Evolutionary conservation across 2,888 invertebrate species (phyloP).

Genomic region (Trissolcus japonicus): DNA sequence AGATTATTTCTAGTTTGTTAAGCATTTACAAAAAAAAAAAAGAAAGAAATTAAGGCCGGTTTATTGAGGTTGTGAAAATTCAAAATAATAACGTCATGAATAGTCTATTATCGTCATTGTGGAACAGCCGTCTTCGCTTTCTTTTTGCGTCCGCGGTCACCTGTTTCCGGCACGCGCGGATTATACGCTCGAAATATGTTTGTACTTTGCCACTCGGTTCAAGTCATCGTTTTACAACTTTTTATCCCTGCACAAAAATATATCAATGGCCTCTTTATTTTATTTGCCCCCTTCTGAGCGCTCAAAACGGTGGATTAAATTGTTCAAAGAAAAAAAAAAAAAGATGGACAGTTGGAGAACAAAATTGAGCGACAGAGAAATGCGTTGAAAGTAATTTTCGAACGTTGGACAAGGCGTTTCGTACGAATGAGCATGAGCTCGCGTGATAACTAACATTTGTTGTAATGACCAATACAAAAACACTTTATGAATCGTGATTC

Average conservation of each 20-base stretch:
- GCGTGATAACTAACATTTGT: constrained; percentile 14
- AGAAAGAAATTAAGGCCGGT: constrained; percentile 19
- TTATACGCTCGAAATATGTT: constrained; percentile 48
- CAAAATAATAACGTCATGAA: constrained; percentile 24
- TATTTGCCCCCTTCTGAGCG: too few relatives aligned
- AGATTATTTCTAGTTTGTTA: not conserved
- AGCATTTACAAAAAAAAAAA: not conserved
- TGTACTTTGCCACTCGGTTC: constrained; percentile 19
- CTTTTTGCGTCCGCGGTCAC: constrained; percentile 33
- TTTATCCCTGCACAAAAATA: not conserved
- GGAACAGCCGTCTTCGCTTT: constrained; percentile 27
- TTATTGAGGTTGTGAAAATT: constrained; percentile 17
- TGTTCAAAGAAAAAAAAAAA: not conserved
- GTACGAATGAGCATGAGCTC: not conserved
- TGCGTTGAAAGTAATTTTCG: constrained; percentile 3
- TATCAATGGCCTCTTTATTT: too few relatives aligned
- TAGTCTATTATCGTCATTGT: constrained; percentile 29
- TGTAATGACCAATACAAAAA: constrained; percentile 18
- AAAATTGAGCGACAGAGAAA: not conserved
- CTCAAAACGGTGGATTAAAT: not conserved
- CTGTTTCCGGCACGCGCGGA: constrained; percentile 48
- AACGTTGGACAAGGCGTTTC: not conserved
- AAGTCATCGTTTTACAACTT: constrained; percentile 16
- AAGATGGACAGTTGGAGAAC: not conserved
- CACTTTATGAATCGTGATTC: constrained; percentile 28